Evolutionary conservation across 2,888 invertebrate species (phyloP), one percentile per base, ranked within the genome.

Genomic region (Philaethria dido): DNA sequence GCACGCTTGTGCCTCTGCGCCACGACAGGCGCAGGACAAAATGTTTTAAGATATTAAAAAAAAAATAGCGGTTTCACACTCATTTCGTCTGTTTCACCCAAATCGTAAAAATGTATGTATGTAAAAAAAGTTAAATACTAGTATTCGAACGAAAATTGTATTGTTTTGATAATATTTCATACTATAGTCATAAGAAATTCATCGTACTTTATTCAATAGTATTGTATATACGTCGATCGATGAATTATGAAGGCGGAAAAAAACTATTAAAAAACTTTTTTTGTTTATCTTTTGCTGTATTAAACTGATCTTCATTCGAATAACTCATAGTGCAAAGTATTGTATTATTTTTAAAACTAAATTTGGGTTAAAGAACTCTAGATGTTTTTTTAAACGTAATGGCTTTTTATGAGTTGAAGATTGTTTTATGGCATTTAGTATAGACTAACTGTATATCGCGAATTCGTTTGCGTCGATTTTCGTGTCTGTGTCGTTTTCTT

Each of bases 111-210:
- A 33, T 33, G 9, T 16, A 8, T 45, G 44, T 44, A 16, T 44
- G 6, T 36, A 8, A 9, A 36, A 36, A 36, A 36, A 8, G 6
- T 29, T 4, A 29, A 29, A 4, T 4, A 29, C 29, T 29, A 29
- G 33, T 33, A 18, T 54, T 29, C 18, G 22, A n/a, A 55, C 14
- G 3, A n/a, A 42, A 22, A n/a, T n/a, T 2, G 13, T 11, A 16
- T 33, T 63, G 63, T 55, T 57, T 55, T 64, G 18, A 16, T 48
- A 57, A 64, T 47, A 64, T 16, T 36, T 64, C 14, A 14, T 16
- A n/a, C 11, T 45, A 25, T 55, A 36, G n/a, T 13, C 33, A 8
- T 6, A 47, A 25, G 45, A 57, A 16, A 47, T 57, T 57, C 33
- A 25, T 48, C 22, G 47, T 39, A 20, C 36, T 20, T n/a, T 14